phyloP scores from a whole-genome alignment of 2,113 vertebrate species.

The Elachura formosa region DNA sequence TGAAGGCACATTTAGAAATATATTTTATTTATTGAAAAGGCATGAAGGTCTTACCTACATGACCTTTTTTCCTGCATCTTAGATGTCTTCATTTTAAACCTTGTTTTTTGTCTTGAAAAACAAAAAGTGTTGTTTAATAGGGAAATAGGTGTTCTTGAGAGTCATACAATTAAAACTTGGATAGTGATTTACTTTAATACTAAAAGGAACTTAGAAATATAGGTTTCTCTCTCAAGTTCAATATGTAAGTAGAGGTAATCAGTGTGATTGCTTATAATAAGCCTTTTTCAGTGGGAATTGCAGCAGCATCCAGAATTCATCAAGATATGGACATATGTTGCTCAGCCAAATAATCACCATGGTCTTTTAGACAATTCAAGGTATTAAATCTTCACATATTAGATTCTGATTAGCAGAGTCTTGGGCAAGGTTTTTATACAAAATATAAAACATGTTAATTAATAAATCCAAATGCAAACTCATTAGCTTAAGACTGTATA shows the following conservation, averaged over 20 bases:
- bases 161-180: background rate
- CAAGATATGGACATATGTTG: background rate
- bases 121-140: background rate
- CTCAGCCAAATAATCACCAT: background rate
- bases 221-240: background rate
- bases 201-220: background rate
- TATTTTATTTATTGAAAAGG: background rate
- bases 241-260: background rate
- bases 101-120: background rate
- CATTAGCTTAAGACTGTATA: background rate
- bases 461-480: constrained; percentile 10
- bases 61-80: background rate
- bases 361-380: background rate
- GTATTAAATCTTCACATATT: background rate
- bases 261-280: background rate
- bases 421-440: background rate
- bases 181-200: background rate
- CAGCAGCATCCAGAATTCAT: background rate
- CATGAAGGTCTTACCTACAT: background rate
- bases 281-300: background rate
- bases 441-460: background rate
- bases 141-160: background rate
- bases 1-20: background rate
- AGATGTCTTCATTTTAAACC: background rate
- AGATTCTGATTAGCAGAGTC: background rate